Base-by-base conservation (phyloP, 1,140 invertebrate genomes). In the Drosophila repletoides region DNA sequence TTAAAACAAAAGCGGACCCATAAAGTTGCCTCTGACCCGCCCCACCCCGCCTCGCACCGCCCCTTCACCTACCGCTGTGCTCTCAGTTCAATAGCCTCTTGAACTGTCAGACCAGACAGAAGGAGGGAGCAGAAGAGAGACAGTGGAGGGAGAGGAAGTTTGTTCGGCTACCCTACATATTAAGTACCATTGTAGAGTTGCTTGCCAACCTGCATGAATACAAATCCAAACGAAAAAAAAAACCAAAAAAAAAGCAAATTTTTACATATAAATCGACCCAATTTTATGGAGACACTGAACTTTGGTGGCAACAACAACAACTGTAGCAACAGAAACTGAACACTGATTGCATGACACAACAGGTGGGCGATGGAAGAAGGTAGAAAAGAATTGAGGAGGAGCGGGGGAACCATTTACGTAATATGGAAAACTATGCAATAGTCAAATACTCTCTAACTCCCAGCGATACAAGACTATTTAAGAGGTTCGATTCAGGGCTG, bases 21-120 rank as follows among this genome's bases (percentile, higher is more conserved):
- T n/a, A 63, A 63, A 63, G 59, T 38, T 26, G 36, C 22, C 15
- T 33, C 31, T 36, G 24, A 21, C 28, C 36, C 45, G 12, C 5
- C 38, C 19, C 28, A 2, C 9, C n/a, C 3, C n/a, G n/a, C n/a
- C n/a, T n/a, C n/a, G n/a, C n/a, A n/a, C n/a, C n/a, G n/a, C n/a
- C n/a, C n/a, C n/a, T n/a, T n/a, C 5, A n/a, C 6, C 22, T 49
- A 41, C 29, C 46, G n/a, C 40, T 15, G 17, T 61, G 31, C 51
- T n/a, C 12, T 45, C 49, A 34, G 75, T 79, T 77, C 75, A 77
- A 77, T 74, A 79, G 75, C 75, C 75, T 59, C 75, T 70, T 77
- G 52, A 77, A 69, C 65, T 73, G 56, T 17, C 56, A 40, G 33
- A 21, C 41, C 0, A 33, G 24, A 12, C 10, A 51, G 21, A 33